Conservation (phyloP, 2,113 vertebrate genomes). For the Eulemur rufifrons region DNA sequence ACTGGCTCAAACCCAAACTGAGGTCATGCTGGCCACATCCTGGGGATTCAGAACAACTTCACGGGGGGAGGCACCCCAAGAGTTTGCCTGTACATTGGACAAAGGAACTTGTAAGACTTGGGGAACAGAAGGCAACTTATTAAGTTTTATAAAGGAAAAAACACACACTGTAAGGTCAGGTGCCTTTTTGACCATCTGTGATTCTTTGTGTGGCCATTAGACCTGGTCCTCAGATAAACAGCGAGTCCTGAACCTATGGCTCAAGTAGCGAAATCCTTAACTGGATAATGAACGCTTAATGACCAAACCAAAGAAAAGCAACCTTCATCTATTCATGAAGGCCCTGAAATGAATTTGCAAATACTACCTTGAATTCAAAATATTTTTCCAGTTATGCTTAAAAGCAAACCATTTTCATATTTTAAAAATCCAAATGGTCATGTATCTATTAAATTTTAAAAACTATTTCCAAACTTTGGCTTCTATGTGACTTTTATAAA, state of each 20-base stretch:
- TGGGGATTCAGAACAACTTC: not conserved
- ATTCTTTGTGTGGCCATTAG: not conserved
- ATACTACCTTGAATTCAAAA: not conserved
- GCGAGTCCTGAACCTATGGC: not conserved
- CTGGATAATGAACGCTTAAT: fast-evolving
- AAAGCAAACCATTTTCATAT: not conserved
- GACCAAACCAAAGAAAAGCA: not conserved
- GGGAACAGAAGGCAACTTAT: not conserved
- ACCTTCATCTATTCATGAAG: not conserved
- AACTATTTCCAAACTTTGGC: not conserved
- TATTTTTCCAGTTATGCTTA: not conserved
- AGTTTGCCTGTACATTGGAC: not conserved
- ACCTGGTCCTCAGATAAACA: not conserved
- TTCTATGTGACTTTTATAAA: not conserved
- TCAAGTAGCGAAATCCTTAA: not conserved
- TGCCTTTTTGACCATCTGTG: not conserved
- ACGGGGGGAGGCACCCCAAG: fast-evolving
- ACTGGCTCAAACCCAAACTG: not conserved
- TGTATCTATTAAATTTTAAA: not conserved
- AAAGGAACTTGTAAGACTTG: not conserved
- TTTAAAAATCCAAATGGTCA: not conserved
- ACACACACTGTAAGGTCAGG: not conserved
- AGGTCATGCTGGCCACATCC: not conserved
- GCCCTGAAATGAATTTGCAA: not conserved
- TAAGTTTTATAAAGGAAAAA: not conserved